Evolutionary conservation across 2,113 vertebrate genomes (phyloP).

Genomic region (Microcebus ravelobensis): DNA sequence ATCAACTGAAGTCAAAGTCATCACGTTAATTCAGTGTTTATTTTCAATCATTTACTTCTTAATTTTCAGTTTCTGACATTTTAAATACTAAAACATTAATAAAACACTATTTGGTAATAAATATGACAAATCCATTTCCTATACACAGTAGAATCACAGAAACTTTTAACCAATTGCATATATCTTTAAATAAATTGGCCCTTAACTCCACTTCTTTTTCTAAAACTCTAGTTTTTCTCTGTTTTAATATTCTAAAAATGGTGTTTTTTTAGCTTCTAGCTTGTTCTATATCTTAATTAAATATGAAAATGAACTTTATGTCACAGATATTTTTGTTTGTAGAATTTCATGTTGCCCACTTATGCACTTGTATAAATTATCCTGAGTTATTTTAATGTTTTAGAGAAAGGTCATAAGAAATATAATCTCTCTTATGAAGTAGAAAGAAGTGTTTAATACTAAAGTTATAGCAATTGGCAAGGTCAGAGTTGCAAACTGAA

Average conservation of each 20-base stretch:
- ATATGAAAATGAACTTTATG: background rate
- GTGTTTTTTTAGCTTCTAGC: background rate
- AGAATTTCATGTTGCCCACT: constrained; percentile 18
- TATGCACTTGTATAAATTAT: background rate
- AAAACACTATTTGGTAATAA: constrained; percentile 60
- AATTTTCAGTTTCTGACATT: constrained; percentile 8
- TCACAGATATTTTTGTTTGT: background rate
- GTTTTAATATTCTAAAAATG: background rate
- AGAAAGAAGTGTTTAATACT: background rate
- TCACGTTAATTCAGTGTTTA: background rate
- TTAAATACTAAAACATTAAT: constrained; percentile 52
- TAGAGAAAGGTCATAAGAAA: background rate
- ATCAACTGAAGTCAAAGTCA: background rate
- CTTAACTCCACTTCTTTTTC: constrained; percentile 56
- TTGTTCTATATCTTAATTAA: background rate
- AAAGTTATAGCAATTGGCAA: background rate
- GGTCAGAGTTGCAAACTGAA: background rate
- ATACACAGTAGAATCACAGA: constrained; percentile 15
- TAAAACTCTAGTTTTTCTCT: background rate
- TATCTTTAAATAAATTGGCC: constrained; percentile 67
- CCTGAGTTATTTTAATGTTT: background rate
- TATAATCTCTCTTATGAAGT: background rate
- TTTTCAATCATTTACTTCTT: constrained; percentile 48
- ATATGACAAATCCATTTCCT: constrained; percentile 43
- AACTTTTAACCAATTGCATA: constrained; percentile 43